These are phyloP conservation scores for Clistopyga incitator DNA, from an alignment of 2,888 invertebrate genomes.

Conservation along the genomic window DNA sequence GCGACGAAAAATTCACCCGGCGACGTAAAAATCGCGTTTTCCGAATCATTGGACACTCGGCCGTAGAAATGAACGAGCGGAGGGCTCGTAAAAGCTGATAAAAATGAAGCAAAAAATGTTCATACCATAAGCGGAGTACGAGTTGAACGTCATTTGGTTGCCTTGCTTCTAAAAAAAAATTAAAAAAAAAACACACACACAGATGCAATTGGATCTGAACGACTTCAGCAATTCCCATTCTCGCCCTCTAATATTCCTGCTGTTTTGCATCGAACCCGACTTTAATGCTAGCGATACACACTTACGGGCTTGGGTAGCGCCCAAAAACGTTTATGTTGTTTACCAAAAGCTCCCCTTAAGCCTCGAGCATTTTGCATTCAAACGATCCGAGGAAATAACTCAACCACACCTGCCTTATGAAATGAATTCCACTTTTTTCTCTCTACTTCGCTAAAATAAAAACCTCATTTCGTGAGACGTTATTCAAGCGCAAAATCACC, in stretches of 20 bases:
- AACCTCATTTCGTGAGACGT: too few relatives aligned
- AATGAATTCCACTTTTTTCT: too few relatives aligned
- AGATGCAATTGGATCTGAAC: slow-evolving; percentile 30
- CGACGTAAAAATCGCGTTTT: slow-evolving; percentile 27
- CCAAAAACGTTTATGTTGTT: slow-evolving; percentile 13
- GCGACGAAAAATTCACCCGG: background rate
- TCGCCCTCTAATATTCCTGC: background rate
- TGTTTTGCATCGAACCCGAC: background rate
- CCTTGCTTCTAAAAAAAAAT: background rate
- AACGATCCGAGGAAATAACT: too few relatives aligned
- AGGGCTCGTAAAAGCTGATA: slow-evolving; percentile 13
- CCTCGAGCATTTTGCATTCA: too few relatives aligned
- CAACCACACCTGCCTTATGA: too few relatives aligned
- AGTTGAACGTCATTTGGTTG: slow-evolving; percentile 4
- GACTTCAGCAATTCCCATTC: slow-evolving; percentile 13
- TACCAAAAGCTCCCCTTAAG: background rate
- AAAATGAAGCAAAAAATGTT: background rate
- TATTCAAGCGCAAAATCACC: too few relatives aligned
- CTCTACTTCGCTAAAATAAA: too few relatives aligned
- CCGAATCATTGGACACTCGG: slow-evolving; percentile 35
- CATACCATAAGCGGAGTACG: background rate
- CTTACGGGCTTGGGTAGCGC: background rate
- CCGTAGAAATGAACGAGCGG: slow-evolving; percentile 8
- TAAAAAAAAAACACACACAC: background rate
- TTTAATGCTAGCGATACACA: background rate